phyloP scores from a whole-genome alignment of 53 echinoderm and acorn worm species.

The Echinarachnius parma region DNA sequence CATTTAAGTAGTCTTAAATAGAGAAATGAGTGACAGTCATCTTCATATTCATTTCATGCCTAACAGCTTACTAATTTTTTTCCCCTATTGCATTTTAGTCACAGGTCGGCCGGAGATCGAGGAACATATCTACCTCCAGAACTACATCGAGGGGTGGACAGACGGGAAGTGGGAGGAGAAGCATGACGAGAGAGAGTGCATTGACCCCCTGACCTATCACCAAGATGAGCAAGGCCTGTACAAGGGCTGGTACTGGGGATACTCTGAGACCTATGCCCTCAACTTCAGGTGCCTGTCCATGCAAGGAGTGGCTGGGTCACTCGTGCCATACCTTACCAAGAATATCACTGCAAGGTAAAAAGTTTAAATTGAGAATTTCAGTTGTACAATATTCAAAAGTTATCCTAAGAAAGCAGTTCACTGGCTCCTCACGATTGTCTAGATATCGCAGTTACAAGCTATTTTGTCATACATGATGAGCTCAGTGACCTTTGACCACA shows the following conservation, averaged over 20 bases:
- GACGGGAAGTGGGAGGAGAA: conserved; percentile 96
- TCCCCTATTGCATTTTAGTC: conserved; percentile 32
- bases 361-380: too few species aligned
- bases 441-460: too few species aligned
- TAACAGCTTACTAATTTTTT: neutral
- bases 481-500: too few species aligned
- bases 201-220: conserved; percentile 63
- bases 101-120: conserved; percentile 81
- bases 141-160: conserved; percentile 91
- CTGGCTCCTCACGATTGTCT: too few species aligned
- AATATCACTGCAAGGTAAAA: conserved; percentile 87
- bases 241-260: conserved; percentile 97
- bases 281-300: conserved; percentile 96
- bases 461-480: too few species aligned
- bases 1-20: too few species aligned
- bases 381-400: too few species aligned
- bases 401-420: too few species aligned
- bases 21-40: too few species aligned
- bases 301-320: conserved; percentile 74
- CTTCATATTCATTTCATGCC: neutral
- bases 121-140: conserved; percentile 77
- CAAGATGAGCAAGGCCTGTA: conserved; percentile 60
- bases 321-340: conserved; percentile 68
- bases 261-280: conserved; percentile 66
- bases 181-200: conserved; percentile 88